Base-by-base conservation (phyloP, 2,797 vertebrate species). In the Okamejei kenojei region DNA sequence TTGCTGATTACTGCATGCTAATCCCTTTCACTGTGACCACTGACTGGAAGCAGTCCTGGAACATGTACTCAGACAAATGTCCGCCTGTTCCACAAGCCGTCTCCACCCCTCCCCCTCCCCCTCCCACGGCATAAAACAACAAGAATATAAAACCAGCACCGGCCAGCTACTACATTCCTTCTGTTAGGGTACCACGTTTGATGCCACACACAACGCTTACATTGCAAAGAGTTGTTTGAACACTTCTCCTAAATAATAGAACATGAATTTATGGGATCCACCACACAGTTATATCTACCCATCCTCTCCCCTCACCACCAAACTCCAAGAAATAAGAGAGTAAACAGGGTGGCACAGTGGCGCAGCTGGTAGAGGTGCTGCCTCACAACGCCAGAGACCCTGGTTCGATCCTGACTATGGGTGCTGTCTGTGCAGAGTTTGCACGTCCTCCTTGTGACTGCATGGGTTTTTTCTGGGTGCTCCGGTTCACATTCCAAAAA, bases 1-100 rank as follows among this genome's bases (percentile, higher is more conserved):
- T 92, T 92, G 74, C 90, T 76, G 73, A 92, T 92, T 92, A 92
- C 21, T 92, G 35, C 90, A 74, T 76, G 71, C 38, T 92, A 92
- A 92, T 92, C 90, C 73, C 90, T 45, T 92, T 92, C 90, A 74
- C 90, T 92, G 68, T 92, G 90, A 73, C 73, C 90, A 92, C 90
- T 92, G 90, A 92, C 90, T 92, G 90, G 90, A 92, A 92, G 90
- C 90, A 35, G 68, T 92, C 68, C 68, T 92, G 73, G 73, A 74
- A 23, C 90, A 73, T 76, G 71, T 68, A 88, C 17, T 88, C 90
- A 92, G 90, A 92, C 90, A 92, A 88, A 88, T 92, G 73, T 54
- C 90, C 74, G 90, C 90, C 90, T 73, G 90, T 38, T 73, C 71
- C 68, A 54, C 0, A 7, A 38, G 23, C 38, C 45, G 38, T 74